Evolutionary conservation across 2,888 invertebrate species (phyloP), one percentile per base, ranked within the genome.

Genomic region (Carterocephalus palaemon): DNA sequence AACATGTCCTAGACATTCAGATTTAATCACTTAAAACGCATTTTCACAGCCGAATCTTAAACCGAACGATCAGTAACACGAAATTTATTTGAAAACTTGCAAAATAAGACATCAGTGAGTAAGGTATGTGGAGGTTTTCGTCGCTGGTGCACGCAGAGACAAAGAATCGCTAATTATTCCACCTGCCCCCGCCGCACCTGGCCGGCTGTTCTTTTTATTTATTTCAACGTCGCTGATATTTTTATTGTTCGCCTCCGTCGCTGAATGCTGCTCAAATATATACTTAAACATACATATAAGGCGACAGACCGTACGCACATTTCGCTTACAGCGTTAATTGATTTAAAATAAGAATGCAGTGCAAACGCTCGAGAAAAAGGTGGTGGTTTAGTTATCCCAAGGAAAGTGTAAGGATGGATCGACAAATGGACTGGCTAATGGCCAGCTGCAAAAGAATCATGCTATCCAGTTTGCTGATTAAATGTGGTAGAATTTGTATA

Each of bases 151-250:
- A 69, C 68, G 65, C 60, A 75, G 79, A 84, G 82, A 85, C 85
- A 85, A 86, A 85, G 86, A 83, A 81, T 85, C 75, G 85, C 75
- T 84, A 84, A 84, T 86, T 83, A 85, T 78, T 85, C 77, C 86
- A 85, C 85, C 86, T 86, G 86, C 83, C 75, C 70, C 70, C 71
- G 63, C 69, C 67, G 74, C 86, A 84, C 75, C 85, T 85, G 85
- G 78, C 61, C 78, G 79, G 79, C 74, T 80, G 79, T 66, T 78
- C 75, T 77, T 82, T 82, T 83, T 83, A 83, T 86, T 85, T 85
- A 81, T 83, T 83, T 81, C 80, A 77, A 69, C 77, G 77, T 64
- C 68, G 77, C 71, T 78, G 78, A 84, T 86, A 84, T 80, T 85
- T 84, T 85, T 85, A 82, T 84, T 85, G 81, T 81, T 79, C 70